Conservation (phyloP, 2,797 vertebrate genomes). For the Hoplostethus mediterraneus region DNA sequence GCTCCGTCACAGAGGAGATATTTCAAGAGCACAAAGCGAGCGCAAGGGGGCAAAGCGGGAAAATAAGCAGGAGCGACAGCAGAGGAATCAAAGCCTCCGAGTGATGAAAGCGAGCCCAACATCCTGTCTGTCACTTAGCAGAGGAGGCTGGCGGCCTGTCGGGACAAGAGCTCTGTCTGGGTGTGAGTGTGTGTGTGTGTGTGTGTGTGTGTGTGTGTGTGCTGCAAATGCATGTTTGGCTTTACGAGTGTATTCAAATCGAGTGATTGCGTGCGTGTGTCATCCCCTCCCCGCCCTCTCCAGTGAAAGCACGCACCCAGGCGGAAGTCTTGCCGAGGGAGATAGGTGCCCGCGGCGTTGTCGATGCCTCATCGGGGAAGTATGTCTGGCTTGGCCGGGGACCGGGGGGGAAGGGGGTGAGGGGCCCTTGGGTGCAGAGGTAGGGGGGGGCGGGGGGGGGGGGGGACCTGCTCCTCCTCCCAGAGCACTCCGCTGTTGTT, state of each 20-base stretch:
- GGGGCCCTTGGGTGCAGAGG: slow-evolving; percentile 65
- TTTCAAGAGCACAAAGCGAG: slow-evolving; percentile 50
- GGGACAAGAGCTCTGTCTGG: slow-evolving; percentile 59
- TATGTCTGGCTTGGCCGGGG: slow-evolving; percentile 46
- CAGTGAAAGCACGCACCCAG: slow-evolving; percentile 31
- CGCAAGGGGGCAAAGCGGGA: slow-evolving; percentile 46
- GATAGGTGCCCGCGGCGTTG: slow-evolving; percentile 26
- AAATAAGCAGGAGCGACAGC: slow-evolving; percentile 55
- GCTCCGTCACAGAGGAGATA: slow-evolving; percentile 40
- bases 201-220: slow-evolving; percentile 8
- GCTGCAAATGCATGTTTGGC: neutral
- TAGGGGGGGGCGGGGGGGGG: neutral
- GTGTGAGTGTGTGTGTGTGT: slow-evolving; percentile 26
- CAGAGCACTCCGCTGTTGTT: slow-evolving; percentile 1
- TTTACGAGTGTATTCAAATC: slow-evolving; percentile 43
- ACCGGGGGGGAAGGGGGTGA: slow-evolving; percentile 22
- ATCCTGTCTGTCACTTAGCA: slow-evolving; percentile 67
- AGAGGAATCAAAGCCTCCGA: slow-evolving; percentile 61
- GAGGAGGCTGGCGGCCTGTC: slow-evolving; percentile 64
- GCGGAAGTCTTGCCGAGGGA: slow-evolving; percentile 36
- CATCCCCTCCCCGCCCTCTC: neutral
- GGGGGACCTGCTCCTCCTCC: slow-evolving; percentile 20
- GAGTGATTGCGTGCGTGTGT: slow-evolving; percentile 41
- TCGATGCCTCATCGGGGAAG: slow-evolving; percentile 62
- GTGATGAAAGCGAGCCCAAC: slow-evolving; percentile 64